Base-by-base conservation (phyloP, 2,888 invertebrate species). In the Hemithea aestivaria region DNA sequence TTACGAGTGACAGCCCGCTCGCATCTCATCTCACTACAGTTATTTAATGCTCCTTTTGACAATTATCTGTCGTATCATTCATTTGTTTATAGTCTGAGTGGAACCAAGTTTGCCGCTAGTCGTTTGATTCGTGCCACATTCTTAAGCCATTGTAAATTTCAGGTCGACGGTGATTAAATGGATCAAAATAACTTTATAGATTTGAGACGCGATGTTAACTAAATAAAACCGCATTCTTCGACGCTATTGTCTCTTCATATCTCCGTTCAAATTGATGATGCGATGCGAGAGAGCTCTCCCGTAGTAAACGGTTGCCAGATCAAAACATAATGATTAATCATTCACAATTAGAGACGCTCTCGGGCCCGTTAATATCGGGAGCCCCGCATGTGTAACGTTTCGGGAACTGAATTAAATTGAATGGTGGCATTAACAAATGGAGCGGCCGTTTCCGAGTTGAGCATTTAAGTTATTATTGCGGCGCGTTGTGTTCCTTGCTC, bases 401-500 rank as follows among this genome's bases (percentile, higher is more conserved):
- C 70, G 75, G 73, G 74, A 76, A 75, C 70, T 71, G 76, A 76
- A 81, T 82, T 80, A 81, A 84, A 85, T 84, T 84, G 84, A 85
- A 85, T 79, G 74, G 79, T 78, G 79, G 82, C 81, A 81, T 82
- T 83, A 83, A 84, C 84, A 80, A 85, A 84, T 82, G 82, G 78
- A 81, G 68, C 72, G 68, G 62, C 76, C 77, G 66, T 80, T 81
- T 76, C 75, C 72, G 75, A 81, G 79, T 25, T 10, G 22, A 79
- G 76, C 76, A 76, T 82, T 80, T 76, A 80, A 83, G 73, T 82
- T 82, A 78, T 82, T 82, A 82, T 76, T 79, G 83, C 77, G 72
- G 70, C 75, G 68, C 76, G 75, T n/a, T n/a, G 75, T 79, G 66
- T 65, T 62, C 70, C 65, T 68, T 71, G 34, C 33, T n/a, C 45